phyloP scores from a whole-genome alignment of 2,113 vertebrate genomes.

The Campylomormyrus numenius region DNA sequence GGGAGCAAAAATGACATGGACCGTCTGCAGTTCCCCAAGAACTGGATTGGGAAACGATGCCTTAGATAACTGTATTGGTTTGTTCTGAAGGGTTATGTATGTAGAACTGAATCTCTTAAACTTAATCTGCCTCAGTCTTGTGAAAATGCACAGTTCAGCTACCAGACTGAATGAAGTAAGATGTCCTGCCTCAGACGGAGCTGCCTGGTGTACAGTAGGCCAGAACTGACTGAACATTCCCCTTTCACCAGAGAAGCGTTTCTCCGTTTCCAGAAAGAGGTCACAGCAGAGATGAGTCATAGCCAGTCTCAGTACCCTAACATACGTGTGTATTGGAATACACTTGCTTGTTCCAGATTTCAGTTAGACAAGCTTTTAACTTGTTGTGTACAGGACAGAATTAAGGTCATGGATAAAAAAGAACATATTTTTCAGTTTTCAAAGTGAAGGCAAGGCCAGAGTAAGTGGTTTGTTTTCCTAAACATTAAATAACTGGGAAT shows the following conservation, averaged over 20 bases:
- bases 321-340: neutral
- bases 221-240: neutral
- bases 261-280: neutral
- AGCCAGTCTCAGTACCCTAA: neutral
- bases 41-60: neutral
- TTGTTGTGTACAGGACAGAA: neutral
- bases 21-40: neutral
- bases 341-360: neutral
- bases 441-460: neutral
- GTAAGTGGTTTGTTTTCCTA: neutral
- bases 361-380: neutral
- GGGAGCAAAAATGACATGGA: neutral
- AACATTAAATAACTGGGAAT: neutral
- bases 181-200: neutral
- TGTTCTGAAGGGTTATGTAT: neutral
- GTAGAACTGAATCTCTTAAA: neutral
- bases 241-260: neutral
- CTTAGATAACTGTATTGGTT: neutral
- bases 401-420: neutral
- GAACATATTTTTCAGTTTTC: neutral
- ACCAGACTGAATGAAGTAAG: neutral
- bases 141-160: neutral
- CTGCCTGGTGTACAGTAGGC: neutral
- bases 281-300: neutral
- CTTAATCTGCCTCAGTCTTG: neutral